Evolutionary conservation across 2,797 vertebrate species (phyloP).

Genomic region (Melanotaenia maccullochi): DNA sequence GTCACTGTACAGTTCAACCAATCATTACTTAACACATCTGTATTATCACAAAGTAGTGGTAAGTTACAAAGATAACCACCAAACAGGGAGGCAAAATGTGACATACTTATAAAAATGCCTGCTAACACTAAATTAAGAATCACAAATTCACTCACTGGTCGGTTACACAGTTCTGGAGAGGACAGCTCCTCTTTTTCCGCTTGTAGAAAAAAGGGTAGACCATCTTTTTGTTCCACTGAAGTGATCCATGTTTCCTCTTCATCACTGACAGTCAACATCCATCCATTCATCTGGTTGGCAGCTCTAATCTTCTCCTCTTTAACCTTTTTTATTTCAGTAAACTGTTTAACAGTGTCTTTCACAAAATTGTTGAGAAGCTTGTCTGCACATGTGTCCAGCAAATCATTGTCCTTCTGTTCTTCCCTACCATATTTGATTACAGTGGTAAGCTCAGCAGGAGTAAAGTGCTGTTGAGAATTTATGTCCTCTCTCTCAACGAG

Average conservation of each 20-base stretch:
- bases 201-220: conserved; percentile 82
- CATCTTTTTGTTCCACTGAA: conserved; percentile 63
- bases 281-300: conserved; percentile 71
- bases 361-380: conserved; percentile 87
- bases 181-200: conserved; percentile 88
- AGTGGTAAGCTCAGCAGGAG: conserved; percentile 58
- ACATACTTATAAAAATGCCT: neutral
- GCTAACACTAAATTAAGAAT: neutral
- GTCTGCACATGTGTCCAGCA: conserved; percentile 84
- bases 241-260: conserved; percentile 66
- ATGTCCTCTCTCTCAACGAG: conserved; percentile 81
- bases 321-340: conserved; percentile 88
- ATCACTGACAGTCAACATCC: conserved; percentile 46
- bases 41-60: neutral
- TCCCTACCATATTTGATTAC: conserved; percentile 35
- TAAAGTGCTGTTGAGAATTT: conserved; percentile 71
- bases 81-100: neutral
- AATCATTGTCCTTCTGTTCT: conserved; percentile 51
- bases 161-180: conserved; percentile 91
- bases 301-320: conserved; percentile 89
- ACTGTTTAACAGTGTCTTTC: conserved; percentile 86
- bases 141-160: conserved; percentile 86
- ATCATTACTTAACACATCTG: conserved; percentile 9
- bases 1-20: conserved; percentile 24
- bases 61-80: neutral